Conservation (phyloP, 2,888 invertebrate species). For the Drosophila meridiana region DNA sequence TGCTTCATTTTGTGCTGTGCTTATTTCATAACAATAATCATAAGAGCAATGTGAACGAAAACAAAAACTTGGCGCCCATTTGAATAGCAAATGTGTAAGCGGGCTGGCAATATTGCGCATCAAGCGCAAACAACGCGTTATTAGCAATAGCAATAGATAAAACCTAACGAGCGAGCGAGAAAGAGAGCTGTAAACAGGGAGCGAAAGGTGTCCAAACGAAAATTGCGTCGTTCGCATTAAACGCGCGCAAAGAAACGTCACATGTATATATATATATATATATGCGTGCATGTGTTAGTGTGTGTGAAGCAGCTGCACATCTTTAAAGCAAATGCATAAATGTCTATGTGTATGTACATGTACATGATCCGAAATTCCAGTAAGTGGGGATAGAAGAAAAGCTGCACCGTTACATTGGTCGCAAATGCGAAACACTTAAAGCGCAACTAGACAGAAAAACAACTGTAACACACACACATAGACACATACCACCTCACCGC, state of each 20-base stretch:
- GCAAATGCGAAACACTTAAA: conserved; percentile 17
- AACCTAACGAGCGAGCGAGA: conserved; percentile 24
- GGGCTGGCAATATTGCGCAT: conserved; percentile 44
- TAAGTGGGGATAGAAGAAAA: conserved; percentile 3
- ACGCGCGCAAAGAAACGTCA: conserved; percentile 45
- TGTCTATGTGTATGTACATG: not conserved
- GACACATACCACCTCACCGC: conserved; percentile 1
- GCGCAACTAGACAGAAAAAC: conserved; percentile 14
- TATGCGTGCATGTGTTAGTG: conserved; percentile 12
- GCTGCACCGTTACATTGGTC: conserved; percentile 5
- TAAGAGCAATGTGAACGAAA: conserved; percentile 14
- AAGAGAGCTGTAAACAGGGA: conserved; percentile 23
- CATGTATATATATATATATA: conserved; percentile 5
- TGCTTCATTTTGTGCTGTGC: conserved; percentile 17
- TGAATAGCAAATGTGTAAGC: conserved; percentile 40
- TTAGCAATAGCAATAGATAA: conserved; percentile 45
- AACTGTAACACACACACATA: not conserved
- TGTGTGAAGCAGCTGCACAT: conserved; percentile 50
- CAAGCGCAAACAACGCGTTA: conserved; percentile 19
- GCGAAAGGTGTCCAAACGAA: conserved; percentile 47
- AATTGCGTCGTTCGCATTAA: conserved; percentile 74
- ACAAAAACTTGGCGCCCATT: conserved; percentile 45
- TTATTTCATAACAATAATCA: conserved; percentile 38
- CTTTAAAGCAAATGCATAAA: conserved; percentile 9
- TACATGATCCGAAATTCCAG: conserved; percentile 2